Evolutionary conservation across 2,797 vertebrate species (phyloP), one percentile per base, ranked within the genome.

Genomic region (Malurus leucopterus): DNA sequence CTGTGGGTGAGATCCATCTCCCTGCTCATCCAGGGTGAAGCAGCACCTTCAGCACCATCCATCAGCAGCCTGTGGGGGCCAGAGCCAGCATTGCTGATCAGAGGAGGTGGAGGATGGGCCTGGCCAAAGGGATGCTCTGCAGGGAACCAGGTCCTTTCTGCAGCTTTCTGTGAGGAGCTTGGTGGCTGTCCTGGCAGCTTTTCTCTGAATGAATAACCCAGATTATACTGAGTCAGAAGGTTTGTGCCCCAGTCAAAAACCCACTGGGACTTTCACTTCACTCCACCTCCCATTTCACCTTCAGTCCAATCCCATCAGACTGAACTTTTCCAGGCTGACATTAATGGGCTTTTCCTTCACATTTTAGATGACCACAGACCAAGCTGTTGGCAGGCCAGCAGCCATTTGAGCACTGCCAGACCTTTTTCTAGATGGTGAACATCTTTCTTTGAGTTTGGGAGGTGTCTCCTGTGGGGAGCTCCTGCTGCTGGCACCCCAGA

Each of bases 41-140:
- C 15, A 36, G 11, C 58, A 50, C 19, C 61, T 55, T 49, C 11
- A 18, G 18, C 41, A 40, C 40, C 49, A 44, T 30, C 64, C 21
- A 11, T 54, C 5, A 7, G 68, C 4, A 6, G 27, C 15, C 1
- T 0, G 20, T 30, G 7, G 22, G 23, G 5, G 1, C 30, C 9
- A 15, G 62, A 44, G 8, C 27, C 0, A 0, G 27, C 8, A 2
- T 3, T 0, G 0, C 64, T 76, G 43, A 27, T 29, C 2, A 1
- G 57, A 58, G 74, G 8, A 24, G 20, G 2, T 5, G 34, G 38
- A 22, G 57, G 44, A 23, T 58, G 20, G 38, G 19, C 8, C 63
- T 22, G 63, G 40, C 24, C 57, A 30, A 26, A 38, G 27, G 36
- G 44, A 10, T 50, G 50, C 54, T 73, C 30, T 12, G 14, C 20